Conservation (phyloP, 2,888 invertebrate genomes). For the Bursaphelenchus okinawaensis region DNA sequence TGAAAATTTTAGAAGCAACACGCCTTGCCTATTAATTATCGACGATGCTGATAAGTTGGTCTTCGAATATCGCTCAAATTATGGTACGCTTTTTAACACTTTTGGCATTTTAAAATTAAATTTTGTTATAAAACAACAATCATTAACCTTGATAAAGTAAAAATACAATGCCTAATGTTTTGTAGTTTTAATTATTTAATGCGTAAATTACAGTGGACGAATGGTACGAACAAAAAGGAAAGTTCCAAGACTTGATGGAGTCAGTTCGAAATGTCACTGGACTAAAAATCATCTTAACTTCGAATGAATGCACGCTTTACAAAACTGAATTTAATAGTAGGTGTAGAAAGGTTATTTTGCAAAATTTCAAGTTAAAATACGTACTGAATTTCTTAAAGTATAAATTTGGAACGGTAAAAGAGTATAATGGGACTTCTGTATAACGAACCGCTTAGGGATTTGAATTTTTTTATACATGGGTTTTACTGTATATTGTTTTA, state of each 20-base stretch:
- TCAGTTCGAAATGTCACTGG: not conserved
- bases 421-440: too few species aligned
- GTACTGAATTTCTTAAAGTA: too few species aligned
- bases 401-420: too few species aligned
- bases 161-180: not conserved
- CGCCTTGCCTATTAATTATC: not conserved
- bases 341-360: not conserved
- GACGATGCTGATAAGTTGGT: slow-evolving; percentile 11
- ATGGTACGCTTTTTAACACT: not conserved
- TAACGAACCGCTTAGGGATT: too few species aligned
- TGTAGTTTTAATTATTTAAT: too few species aligned
- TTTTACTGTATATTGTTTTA: too few species aligned
- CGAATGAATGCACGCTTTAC: slow-evolving; percentile 2
- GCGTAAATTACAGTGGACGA: not conserved
- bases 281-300: not conserved
- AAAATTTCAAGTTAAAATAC: too few species aligned
- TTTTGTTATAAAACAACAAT: not conserved
- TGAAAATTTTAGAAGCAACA: not conserved
- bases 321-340: slow-evolving; percentile 1
- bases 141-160: too few species aligned
- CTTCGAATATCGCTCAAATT: not conserved
- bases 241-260: not conserved
- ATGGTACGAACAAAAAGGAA: slow-evolving; percentile 3
- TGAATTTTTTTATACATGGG: too few species aligned
- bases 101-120: not conserved